Evolutionary conservation across 1,140 invertebrate species (phyloP).

Genomic region (Augochlora pura): DNA sequence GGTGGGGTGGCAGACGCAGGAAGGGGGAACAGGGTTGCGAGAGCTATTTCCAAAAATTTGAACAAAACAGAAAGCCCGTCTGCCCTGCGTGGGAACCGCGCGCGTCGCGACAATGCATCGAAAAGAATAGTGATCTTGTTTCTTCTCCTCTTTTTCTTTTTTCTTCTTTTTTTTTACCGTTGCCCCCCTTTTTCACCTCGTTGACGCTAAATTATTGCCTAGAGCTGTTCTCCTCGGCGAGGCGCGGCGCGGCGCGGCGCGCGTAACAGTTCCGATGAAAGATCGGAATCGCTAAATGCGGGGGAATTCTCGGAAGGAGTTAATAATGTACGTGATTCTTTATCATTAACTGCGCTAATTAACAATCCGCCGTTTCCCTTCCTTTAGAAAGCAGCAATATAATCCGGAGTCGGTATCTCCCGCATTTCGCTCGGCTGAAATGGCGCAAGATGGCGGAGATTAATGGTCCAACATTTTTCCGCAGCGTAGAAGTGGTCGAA

Average conservation of each 20-base stretch:
- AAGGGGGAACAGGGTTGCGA: slow-evolving; percentile 5
- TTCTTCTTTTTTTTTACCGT: neutral
- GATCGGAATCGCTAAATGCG: neutral
- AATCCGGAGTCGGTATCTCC: too few species aligned
- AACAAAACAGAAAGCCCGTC: slow-evolving; percentile 18
- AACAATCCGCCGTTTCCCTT: too few species aligned
- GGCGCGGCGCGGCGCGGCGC: neutral
- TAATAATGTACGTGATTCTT: slow-evolving; percentile 12
- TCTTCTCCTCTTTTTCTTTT: too few species aligned
- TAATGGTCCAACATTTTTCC: too few species aligned
- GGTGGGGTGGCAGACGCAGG: too few species aligned
- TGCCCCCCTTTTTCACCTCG: neutral
- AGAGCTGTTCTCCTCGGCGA: neutral
- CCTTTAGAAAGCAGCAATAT: too few species aligned
- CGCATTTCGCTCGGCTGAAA: too few species aligned
- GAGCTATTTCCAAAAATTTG: slow-evolving; percentile 40
- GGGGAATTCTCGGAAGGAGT: neutral
- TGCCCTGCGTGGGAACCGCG: slow-evolving; percentile 7
- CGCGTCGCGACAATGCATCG: neutral
- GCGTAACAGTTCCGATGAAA: neutral
- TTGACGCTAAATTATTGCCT: slow-evolving; percentile 6
- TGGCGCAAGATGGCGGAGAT: too few species aligned
- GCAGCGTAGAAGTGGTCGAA: too few species aligned
- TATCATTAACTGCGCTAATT: neutral
- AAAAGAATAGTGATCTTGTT: slow-evolving; percentile 6